Conservation (phyloP, 2,888 invertebrate species). For the Catocala fraxini region DNA sequence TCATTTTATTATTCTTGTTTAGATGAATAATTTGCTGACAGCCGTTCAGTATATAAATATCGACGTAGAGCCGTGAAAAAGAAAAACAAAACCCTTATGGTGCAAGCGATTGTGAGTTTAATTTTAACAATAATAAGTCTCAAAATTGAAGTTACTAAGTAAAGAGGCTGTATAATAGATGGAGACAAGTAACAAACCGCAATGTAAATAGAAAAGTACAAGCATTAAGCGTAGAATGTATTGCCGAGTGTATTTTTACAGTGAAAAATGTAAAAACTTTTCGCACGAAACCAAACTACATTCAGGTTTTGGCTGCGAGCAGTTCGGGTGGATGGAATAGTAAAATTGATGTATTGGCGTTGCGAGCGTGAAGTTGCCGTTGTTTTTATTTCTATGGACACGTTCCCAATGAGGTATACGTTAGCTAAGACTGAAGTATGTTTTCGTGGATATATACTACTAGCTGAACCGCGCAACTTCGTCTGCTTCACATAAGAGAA, state of each 20-base stretch:
- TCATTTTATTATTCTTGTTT: neutral
- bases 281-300: conserved; percentile 14
- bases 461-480: too few relatives aligned
- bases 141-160: conserved; percentile 31
- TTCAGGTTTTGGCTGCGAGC: neutral
- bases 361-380: neutral
- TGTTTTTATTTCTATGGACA: conserved; percentile 4
- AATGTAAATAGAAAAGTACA: conserved; percentile 38
- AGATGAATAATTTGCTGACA: too few relatives aligned
- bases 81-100: neutral
- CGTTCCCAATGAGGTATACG: too few relatives aligned
- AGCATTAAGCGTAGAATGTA: neutral
- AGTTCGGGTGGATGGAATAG: neutral
- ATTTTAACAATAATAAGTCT: conserved; percentile 7
- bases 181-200: conserved; percentile 37
- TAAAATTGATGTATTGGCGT: neutral
- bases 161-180: conserved; percentile 57
- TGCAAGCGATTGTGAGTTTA: conserved; percentile 15
- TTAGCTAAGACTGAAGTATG: too few relatives aligned
- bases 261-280: conserved; percentile 11
- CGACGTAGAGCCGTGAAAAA: conserved; percentile 5
- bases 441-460: too few relatives aligned
- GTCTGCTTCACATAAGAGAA: too few relatives aligned
- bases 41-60: conserved; percentile 1
- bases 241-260: conserved; percentile 5